Evolutionary conservation across 1,140 invertebrate species (phyloP).

Genomic region (Temnothorax curvispinosus): DNA sequence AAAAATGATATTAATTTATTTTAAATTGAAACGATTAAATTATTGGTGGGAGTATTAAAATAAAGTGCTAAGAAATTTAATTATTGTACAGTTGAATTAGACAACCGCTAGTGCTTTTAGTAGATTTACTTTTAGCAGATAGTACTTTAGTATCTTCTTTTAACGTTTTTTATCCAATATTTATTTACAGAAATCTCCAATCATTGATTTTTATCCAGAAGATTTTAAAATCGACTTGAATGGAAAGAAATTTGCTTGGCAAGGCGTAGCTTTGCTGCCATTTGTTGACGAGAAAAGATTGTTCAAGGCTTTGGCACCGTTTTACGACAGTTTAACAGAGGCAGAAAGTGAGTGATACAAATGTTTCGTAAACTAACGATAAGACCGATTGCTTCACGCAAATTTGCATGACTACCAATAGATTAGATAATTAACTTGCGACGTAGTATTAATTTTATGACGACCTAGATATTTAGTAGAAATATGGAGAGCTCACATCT

Average conservation of each 20-base stretch:
- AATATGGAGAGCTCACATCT: background rate
- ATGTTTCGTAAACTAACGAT: constrained; percentile 19
- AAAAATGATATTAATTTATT: background rate
- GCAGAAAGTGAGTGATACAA: constrained; percentile 89
- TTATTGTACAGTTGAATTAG: background rate
- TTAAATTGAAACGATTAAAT: background rate
- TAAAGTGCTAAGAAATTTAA: background rate
- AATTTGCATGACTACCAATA: background rate
- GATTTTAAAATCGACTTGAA: constrained; percentile 99
- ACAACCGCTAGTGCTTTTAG: background rate
- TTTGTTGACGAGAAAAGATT: constrained; percentile 98
- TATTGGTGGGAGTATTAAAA: background rate
- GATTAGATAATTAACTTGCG: background rate
- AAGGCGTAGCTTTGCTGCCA: constrained; percentile 98
- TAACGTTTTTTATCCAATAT: constrained; percentile 19
- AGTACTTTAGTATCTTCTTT: background rate
- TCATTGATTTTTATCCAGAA: constrained; percentile 99
- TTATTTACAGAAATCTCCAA: constrained; percentile 92
- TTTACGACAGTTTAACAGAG: constrained; percentile 92
- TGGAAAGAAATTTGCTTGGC: constrained; percentile 99
- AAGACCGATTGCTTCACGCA: background rate
- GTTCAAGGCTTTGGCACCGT: constrained; percentile 93
- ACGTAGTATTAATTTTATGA: background rate
- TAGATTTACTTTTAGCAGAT: background rate
- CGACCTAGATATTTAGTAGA: background rate